A percentile compares a stretch with the other conserved stretches of the same genome.
phyloP scores from a whole-genome alignment of 2,797 vertebrate genomes.

The Chiloscyllium punctatum region DNA sequence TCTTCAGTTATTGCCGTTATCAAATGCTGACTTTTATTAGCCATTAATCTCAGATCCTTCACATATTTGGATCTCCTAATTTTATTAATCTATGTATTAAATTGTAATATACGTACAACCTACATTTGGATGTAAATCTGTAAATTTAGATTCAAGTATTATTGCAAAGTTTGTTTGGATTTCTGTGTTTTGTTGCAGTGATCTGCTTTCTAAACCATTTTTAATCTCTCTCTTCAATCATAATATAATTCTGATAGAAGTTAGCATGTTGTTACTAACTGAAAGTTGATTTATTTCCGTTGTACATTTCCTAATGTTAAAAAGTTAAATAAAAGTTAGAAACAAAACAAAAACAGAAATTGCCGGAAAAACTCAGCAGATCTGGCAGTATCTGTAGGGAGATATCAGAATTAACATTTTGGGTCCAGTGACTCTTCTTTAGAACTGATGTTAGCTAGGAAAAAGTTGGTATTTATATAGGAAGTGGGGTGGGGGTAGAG shows the following conservation, averaged over 20 bases:
- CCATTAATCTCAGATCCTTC: background rate
- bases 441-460: no score
- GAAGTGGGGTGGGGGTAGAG: no score
- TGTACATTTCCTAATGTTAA: background rate
- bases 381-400: background rate
- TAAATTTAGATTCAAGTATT: background rate
- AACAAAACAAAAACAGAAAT: no score
- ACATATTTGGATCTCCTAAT: background rate
- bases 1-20: background rate
- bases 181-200: background rate
- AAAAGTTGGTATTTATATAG: no score
- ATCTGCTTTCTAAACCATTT: background rate
- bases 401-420: no score
- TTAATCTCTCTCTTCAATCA: background rate
- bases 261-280: background rate
- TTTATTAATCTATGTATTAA: background rate
- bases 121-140: background rate
- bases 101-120: background rate
- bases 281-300: background rate
- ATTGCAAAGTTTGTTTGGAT: background rate
- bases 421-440: no score
- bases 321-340: background rate
- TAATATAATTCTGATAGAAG: background rate
- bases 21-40: background rate
- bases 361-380: background rate